A percentile compares a stretch with the other conserved stretches of the same genome.
Evolutionary conservation across 2,888 invertebrate species (phyloP).

Genomic region (Labia minor): DNA sequence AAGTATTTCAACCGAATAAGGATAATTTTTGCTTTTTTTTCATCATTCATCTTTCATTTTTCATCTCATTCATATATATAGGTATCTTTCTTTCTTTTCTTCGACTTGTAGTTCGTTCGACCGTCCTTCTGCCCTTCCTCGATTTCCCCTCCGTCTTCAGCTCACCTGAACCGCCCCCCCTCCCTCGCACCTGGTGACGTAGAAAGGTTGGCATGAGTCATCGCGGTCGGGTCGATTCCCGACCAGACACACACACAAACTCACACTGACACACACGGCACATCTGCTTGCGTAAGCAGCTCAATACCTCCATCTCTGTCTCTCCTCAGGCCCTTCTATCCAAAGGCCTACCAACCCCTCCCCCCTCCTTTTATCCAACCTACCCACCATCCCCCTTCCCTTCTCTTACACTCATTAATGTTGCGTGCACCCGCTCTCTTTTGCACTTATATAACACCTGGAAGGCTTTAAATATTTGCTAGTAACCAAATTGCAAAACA

Average conservation of each 20-base stretch:
- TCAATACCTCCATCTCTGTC: slow-evolving; percentile 1
- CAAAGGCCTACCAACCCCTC: background rate
- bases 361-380: no score
- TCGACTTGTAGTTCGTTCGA: background rate
- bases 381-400: no score
- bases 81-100: no score
- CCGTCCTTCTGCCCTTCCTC: no score
- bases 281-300: slow-evolving; percentile 9
- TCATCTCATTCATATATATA: no score
- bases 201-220: slow-evolving; percentile 8
- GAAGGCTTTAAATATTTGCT: background rate
- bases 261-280: background rate
- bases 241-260: background rate
- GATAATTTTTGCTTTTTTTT: background rate
- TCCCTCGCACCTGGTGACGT: slow-evolving; percentile 4
- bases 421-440: background rate
- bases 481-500: background rate
- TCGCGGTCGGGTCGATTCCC: slow-evolving; percentile 5
- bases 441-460: slow-evolving; percentile 13
- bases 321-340: background rate
- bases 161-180: background rate
- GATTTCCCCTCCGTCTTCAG: background rate
- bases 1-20: no score
- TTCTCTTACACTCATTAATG: background rate
- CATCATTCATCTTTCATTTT: background rate